Percentiles rank a stretch among this genome's conserved stretches.
Evolutionary conservation across 2,113 vertebrate genomes (phyloP).

Genomic region (Scomber japonicus): DNA sequence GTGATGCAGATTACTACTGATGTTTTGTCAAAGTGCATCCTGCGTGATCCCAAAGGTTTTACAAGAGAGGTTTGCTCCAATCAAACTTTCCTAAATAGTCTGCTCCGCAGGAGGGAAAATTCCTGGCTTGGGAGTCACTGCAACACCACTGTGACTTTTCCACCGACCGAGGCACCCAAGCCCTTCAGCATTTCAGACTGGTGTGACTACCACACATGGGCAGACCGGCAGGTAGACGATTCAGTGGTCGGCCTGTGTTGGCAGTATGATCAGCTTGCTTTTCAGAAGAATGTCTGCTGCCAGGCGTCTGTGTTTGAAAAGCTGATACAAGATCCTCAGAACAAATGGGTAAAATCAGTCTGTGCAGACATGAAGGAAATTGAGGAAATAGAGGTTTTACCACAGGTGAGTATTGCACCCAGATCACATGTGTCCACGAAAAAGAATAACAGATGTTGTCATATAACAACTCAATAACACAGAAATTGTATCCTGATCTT

Average conservation of each 20-base stretch:
- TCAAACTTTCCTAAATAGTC: constrained; percentile 63
- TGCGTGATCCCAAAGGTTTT: constrained; percentile 76
- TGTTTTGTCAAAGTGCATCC: constrained; percentile 76
- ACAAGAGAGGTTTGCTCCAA: constrained; percentile 76
- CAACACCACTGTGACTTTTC: constrained; percentile 31
- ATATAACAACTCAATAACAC: not conserved
- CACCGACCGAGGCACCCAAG: not conserved
- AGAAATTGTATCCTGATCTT: constrained; percentile 11
- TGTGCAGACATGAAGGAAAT: constrained; percentile 68
- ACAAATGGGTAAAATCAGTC: constrained; percentile 80
- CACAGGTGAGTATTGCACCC: constrained; percentile 68
- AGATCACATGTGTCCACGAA: not conserved
- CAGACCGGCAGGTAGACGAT: constrained; percentile 66
- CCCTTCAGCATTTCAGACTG: constrained; percentile 54
- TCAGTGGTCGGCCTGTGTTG: constrained; percentile 84
- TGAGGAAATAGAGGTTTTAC: constrained; percentile 35
- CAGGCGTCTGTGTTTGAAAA: constrained; percentile 67
- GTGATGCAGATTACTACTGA: constrained; percentile 45
- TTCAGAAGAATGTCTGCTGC: constrained; percentile 83
- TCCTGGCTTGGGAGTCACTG: constrained; percentile 81
- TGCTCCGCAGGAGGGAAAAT: constrained; percentile 63
- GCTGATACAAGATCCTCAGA: constrained; percentile 72
- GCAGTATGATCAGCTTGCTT: constrained; percentile 75
- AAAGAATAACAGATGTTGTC: not conserved
- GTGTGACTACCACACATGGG: constrained; percentile 84